Evolutionary conservation across 2,888 invertebrate species (phyloP), one percentile per base, ranked within the genome.

Genomic region (Chalcis sispes): DNA sequence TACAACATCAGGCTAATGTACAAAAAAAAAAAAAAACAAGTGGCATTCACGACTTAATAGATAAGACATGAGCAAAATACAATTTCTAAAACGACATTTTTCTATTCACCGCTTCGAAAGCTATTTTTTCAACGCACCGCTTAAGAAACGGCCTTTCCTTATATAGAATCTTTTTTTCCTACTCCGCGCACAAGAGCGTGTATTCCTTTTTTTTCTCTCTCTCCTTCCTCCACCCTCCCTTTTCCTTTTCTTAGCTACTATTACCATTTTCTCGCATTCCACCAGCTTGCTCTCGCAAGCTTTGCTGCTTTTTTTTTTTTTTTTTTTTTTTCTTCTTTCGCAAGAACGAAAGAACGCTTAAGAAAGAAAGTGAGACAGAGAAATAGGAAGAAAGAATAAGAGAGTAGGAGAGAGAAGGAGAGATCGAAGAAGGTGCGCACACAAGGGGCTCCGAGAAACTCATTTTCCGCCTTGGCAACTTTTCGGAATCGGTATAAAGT

Each of bases 391-490:
- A 48, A 18, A 20, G 27, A 20, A 42, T 15, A n/a, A 42, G n/a
- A n/a, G 52, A 4, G 20, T 36, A 36, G 36, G 4, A 36, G 36
- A 36, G 36, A 36, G 13, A 8, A 5, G 46, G n/a, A 46, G 46
- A 46, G 4, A 7, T 36, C 40, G 42, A 8, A 25, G 27, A 32
- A 3, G 29, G 27, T 23, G 36, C 40, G 29, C 23, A 18, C 46
- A 56, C 29, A 58, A 46, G n/a, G 13, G 64, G 1, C 79, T 75
- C 50, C 50, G 20, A 10, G 80, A 83, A 86, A 83, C 83, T 85
- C 82, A 83, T 85, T 86, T 85, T 85, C 83, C 85, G 82, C 84
- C 79, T 81, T 81, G 81, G 67, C 75, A 81, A 81, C 77, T 80
- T 77, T 73, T 78, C 58, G 80, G 82, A 84, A 85, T 82, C 81